Conservation (phyloP, 2,113 vertebrate species). For the Cephalopterus ornatus region DNA sequence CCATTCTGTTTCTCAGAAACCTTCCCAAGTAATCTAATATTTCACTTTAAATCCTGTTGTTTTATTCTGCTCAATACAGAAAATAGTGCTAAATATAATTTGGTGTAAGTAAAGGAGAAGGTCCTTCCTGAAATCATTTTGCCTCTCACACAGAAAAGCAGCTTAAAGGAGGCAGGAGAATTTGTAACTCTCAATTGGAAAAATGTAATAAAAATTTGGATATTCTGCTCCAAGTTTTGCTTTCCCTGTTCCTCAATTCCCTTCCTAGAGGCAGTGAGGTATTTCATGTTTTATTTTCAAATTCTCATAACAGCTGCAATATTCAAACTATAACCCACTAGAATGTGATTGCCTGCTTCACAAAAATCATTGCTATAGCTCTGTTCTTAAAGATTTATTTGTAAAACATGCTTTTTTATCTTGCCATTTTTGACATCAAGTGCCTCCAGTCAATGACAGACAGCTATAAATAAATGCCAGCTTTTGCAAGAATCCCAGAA, state of each 20-base stretch:
- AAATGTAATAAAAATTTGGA: not conserved
- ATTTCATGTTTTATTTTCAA: slow-evolving; percentile 1
- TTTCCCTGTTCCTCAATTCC: not conserved
- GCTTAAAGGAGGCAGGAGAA: not conserved
- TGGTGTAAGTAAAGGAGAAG: not conserved
- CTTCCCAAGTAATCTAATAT: not conserved
- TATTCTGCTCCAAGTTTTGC: not conserved
- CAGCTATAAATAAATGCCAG: slow-evolving; percentile 16
- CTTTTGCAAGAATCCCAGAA: not conserved
- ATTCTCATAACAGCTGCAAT: not conserved
- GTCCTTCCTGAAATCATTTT: not conserved
- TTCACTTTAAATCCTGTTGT: not conserved
- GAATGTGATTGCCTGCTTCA: not conserved
- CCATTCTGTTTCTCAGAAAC: not conserved
- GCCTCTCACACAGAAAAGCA: not conserved
- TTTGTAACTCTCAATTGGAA: not conserved
- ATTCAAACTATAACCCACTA: not conserved
- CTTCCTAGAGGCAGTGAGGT: not conserved
- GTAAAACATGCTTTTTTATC: slow-evolving; percentile 1
- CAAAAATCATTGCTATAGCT: not conserved
- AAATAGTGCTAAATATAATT: not conserved
- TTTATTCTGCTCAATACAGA: not conserved
- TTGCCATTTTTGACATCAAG: slow-evolving; percentile 27
- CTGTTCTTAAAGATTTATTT: slow-evolving; percentile 1
- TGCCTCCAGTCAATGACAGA: not conserved